Evolutionary conservation across 2,797 vertebrate species (phyloP), one percentile per base, ranked within the genome.

Genomic region (Karalla daura): DNA sequence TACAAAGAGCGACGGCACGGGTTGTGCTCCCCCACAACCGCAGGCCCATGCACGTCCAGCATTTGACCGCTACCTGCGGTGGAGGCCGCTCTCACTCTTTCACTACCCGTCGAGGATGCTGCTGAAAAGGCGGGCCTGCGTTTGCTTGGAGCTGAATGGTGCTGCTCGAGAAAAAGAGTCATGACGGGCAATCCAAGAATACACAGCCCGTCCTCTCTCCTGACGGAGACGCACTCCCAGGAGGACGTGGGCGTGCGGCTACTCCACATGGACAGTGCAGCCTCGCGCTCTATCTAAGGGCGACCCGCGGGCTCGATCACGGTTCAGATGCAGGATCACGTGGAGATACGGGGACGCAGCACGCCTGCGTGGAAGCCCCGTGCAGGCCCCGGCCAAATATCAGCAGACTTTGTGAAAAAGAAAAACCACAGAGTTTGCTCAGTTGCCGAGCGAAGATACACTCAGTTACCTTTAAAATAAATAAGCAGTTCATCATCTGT

Each of bases 251-350:
- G 63, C 40, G 71, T 65, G 63, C 14, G 58, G 58, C 64, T 71
- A 63, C 74, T 64, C 44, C 43, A n/a, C n/a, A n/a, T 53, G 32
- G 75, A 64, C 63, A 71, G 74, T 83, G 70, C 77, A 73, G 88
- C 78, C 83, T 84, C 85, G 78, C 50, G 80, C 78, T 85, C 91
- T 92, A 92, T 91, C 88, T 89, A 85, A 63, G 55, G 80, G 88
- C 89, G 81, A 90, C 86, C 90, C 83, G 80, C 55, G 78, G 78
- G 88, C 65, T 91, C 87, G n/a, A 88, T 68, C 40, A 78, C 65
- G n/a, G n/a, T n/a, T n/a, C n/a, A n/a, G n/a, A n/a, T n/a, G n/a
- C n/a, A n/a, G n/a, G n/a, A n/a, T n/a, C n/a, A n/a, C n/a, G n/a
- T n/a, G n/a, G n/a, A n/a, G n/a, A n/a, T n/a, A n/a, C n/a, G n/a